Conservation (phyloP, 2,797 vertebrate species). For the Sebastes dallii region DNA sequence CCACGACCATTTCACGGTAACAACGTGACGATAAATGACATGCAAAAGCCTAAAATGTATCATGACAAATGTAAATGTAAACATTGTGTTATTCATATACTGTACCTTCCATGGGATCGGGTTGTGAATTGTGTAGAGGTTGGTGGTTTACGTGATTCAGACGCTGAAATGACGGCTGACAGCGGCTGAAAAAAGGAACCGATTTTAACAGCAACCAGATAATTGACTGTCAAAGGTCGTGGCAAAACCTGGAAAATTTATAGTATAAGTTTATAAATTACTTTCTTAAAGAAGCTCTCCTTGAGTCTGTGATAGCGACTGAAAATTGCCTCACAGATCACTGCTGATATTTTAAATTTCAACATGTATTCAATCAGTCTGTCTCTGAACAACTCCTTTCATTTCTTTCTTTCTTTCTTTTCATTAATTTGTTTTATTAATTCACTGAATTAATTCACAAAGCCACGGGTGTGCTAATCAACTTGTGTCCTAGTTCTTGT, state of each 20-base stretch:
- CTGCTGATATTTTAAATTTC: background rate
- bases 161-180: background rate
- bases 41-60: too few relatives aligned
- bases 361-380: background rate
- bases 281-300: background rate
- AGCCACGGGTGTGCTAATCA: slow-evolving; percentile 3
- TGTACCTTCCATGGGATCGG: too few relatives aligned
- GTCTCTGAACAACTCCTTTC: background rate
- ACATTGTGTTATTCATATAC: too few relatives aligned
- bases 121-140: too few relatives aligned
- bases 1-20: too few relatives aligned
- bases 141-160: background rate
- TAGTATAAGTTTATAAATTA: background rate
- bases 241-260: too few relatives aligned
- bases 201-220: background rate
- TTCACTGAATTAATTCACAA: background rate
- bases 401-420: background rate
- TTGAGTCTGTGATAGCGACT: background rate
- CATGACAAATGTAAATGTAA: too few relatives aligned
- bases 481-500: background rate
- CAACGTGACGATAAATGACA: too few relatives aligned
- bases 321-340: background rate
- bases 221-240: background rate
- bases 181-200: background rate
- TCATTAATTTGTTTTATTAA: background rate